Evolutionary conservation across 2,797 vertebrate genomes (phyloP).

Genomic region (Myotis myotis): DNA sequence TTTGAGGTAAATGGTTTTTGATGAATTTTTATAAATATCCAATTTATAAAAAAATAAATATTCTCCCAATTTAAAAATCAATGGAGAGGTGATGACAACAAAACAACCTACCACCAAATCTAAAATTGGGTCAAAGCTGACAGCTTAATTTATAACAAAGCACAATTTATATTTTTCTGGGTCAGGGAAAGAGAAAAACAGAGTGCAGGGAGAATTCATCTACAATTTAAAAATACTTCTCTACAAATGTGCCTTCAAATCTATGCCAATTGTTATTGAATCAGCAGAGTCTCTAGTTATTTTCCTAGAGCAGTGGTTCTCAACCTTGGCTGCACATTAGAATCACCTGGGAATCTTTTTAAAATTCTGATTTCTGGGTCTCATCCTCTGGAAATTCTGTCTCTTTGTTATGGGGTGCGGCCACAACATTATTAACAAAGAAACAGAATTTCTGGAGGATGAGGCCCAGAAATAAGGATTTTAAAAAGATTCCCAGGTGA

Average conservation of each 20-base stretch:
- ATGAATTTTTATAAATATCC: not conserved
- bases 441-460: too few species aligned
- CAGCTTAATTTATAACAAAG: conserved; percentile 17
- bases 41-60: not conserved
- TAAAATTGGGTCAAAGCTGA: conserved; percentile 20
- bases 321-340: too few species aligned
- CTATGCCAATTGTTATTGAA: not conserved
- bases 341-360: too few species aligned
- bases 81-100: not conserved
- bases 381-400: too few species aligned
- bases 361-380: too few species aligned
- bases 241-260: conserved; percentile 31
- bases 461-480: too few species aligned
- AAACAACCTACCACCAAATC: not conserved
- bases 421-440: too few species aligned
- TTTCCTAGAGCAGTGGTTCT: not conserved
- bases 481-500: too few species aligned
- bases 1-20: not conserved
- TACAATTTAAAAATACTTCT: conserved; percentile 41
- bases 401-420: too few species aligned
- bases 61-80: conserved; percentile 32
- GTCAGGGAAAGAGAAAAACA: conserved; percentile 28
- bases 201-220: not conserved
- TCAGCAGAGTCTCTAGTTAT: not conserved
- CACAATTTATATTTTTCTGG: conserved; percentile 5